Evolutionary conservation across 2,797 vertebrate genomes (phyloP).

Genomic region (Dendrocincla fuliginosa): DNA sequence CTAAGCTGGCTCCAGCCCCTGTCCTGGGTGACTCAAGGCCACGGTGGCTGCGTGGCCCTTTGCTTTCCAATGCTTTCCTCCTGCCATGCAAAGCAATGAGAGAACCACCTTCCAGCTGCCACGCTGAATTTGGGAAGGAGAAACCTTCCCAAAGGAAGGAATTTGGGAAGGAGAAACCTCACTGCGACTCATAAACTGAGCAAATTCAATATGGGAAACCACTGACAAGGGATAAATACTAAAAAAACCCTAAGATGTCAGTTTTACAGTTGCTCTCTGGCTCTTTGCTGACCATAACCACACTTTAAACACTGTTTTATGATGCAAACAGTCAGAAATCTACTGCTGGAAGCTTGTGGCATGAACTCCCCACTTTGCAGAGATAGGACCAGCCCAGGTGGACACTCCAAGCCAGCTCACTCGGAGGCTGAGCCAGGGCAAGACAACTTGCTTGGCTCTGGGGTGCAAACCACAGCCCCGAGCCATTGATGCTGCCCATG

Average conservation of each 20-base stretch:
- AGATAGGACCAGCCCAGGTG: neutral
- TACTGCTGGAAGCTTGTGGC: slow-evolving; percentile 10
- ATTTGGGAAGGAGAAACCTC: neutral
- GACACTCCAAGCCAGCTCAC: neutral
- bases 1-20: neutral
- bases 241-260: neutral
- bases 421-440: neutral
- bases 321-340: slow-evolving; percentile 4
- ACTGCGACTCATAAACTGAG: neutral
- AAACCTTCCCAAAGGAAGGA: neutral
- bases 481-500: neutral
- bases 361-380: neutral
- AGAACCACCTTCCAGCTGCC: neutral
- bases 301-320: neutral
- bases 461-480: neutral
- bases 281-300: neutral
- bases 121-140: neutral
- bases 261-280: slow-evolving; percentile 2
- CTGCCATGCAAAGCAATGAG: rapidly evolving
- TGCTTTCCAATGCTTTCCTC: neutral
- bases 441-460: slow-evolving; percentile 1
- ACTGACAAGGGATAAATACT: neutral
- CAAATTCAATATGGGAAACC: neutral
- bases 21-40: neutral
- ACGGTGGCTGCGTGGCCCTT: rapidly evolving